Base-by-base conservation (phyloP, 92 coral and sea anemone species). In the Umimayanthus kanabou region DNA sequence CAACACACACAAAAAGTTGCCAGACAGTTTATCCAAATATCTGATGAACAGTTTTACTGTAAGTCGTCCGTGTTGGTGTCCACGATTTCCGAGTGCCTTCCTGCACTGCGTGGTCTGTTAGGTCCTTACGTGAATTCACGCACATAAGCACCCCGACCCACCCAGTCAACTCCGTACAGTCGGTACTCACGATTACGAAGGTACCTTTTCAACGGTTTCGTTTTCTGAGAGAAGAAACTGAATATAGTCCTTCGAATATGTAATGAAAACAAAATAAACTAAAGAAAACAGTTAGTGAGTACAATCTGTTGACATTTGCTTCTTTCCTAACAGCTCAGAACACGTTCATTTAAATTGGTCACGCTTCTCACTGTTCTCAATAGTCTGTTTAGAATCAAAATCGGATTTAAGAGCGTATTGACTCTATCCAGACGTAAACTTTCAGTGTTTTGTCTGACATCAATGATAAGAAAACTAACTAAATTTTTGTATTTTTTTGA, bases 71-170 rank as follows among this genome's bases (percentile, higher is more conserved):
- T 14, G 37, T 80, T 81, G 61, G 42, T 14, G 79, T 70, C 61
- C 57, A 43, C 40, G 40, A 47, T 83, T 83, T 83, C 42, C 40
- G 87, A 30, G 86, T 70, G 28, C 66, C 39, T 70, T 71, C 39
- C 14, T 18, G 9, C 39, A 23, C 47, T 81, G 69, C 67, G 65
- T 15, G 78, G 45, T 13, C 26, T 70, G 77, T 40, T 11, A 18
- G 14, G 1, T 3, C 45, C 30, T 33, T 78, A 83, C 78, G 87
- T 83, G 87, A 43, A 83, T 83, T 83, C 87, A 83, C 87, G 87
- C 78, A 83, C 87, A 83, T 69, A 30, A 45, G 66, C 39, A n/a
- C 5, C 86, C 37, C 37, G 58, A 66, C 39, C 74, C 77, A 50
- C 28, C 39, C 39, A 7, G 9, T 80, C 71, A 53, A 53, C 26